These are phyloP conservation scores for Chrysodeixis includens DNA, from an alignment of 2,888 invertebrate species.

Conservation along the genomic window DNA sequence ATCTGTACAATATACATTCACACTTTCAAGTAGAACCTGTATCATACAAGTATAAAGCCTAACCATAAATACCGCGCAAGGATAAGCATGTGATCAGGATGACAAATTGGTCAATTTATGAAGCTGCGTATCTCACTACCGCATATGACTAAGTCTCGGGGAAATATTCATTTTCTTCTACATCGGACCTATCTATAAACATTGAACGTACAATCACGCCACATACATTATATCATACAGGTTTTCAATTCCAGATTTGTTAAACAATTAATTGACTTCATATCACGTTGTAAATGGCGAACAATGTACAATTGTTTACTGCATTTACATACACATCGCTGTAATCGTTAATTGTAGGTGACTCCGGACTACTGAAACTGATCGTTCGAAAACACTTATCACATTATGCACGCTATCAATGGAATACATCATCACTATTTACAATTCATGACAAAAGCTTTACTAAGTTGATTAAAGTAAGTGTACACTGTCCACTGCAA, in stretches of 20 bases:
- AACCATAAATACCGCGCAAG: slow-evolving; percentile 34
- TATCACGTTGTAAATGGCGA: slow-evolving; percentile 39
- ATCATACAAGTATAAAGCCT: slow-evolving; percentile 14
- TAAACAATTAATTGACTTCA: slow-evolving; percentile 37
- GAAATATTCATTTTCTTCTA: slow-evolving; percentile 23
- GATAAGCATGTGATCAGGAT: slow-evolving; percentile 30
- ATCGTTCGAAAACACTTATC: slow-evolving; percentile 30
- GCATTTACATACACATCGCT: slow-evolving; percentile 35
- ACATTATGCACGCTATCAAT: slow-evolving; percentile 24
- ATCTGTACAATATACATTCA: not conserved
- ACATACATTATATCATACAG: slow-evolving; percentile 27
- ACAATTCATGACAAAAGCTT: slow-evolving; percentile 27
- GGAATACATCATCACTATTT: slow-evolving; percentile 37
- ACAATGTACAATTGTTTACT: slow-evolving; percentile 51
- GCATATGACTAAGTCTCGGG: slow-evolving; percentile 37
- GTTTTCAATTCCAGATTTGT: slow-evolving; percentile 39
- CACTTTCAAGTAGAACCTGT: slow-evolving; percentile 9
- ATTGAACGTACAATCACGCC: slow-evolving; percentile 26
- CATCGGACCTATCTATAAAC: slow-evolving; percentile 27
- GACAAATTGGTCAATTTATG: slow-evolving; percentile 49
- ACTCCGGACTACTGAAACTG: slow-evolving; percentile 41
- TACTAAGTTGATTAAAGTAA: slow-evolving; percentile 20
- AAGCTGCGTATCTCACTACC: slow-evolving; percentile 27
- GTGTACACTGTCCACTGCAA: not conserved
- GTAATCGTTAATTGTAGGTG: slow-evolving; percentile 47